Conservation (phyloP, 2,888 invertebrate species). For the Syrphus vitripennis region DNA sequence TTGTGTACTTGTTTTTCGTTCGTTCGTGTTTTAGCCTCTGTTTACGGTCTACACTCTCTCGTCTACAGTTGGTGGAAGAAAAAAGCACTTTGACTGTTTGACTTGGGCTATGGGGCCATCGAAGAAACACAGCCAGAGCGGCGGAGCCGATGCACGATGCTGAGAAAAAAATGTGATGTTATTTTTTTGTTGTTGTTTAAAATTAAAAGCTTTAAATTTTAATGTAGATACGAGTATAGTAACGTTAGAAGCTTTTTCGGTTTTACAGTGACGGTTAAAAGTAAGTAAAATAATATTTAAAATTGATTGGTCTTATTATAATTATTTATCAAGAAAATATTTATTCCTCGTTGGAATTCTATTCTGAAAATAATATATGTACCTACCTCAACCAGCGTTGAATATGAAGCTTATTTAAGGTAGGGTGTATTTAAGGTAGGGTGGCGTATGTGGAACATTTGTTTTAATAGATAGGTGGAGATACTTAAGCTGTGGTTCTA, state of each 20-base stretch:
- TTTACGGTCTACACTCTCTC: slow-evolving; percentile 46
- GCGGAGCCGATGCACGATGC: slow-evolving; percentile 15
- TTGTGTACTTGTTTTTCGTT: background rate
- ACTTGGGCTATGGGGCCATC: slow-evolving; percentile 35
- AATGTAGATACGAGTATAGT: background rate
- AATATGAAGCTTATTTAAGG: too few species aligned
- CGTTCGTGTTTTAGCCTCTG: slow-evolving; percentile 17
- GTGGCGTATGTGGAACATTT: too few species aligned
- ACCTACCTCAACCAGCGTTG: too few species aligned
- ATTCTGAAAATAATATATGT: too few species aligned
- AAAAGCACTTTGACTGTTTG: slow-evolving; percentile 62
- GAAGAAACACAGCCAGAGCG: slow-evolving; percentile 40
- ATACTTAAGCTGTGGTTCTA: too few species aligned
- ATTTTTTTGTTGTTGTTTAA: slow-evolving; percentile 4
- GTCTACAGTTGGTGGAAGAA: slow-evolving; percentile 60
- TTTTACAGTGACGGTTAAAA: slow-evolving; percentile 28
- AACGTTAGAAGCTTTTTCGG: slow-evolving; percentile 11
- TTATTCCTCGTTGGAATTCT: too few species aligned
- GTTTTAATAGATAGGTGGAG: too few species aligned
- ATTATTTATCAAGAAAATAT: too few species aligned
- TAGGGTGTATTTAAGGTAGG: too few species aligned
- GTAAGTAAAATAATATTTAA: background rate
- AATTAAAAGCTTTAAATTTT: slow-evolving; percentile 37
- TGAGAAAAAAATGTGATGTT: slow-evolving; percentile 6
- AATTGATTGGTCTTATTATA: too few species aligned